Conservation (phyloP, 2,797 vertebrate genomes). For the Adelosebastes latens region DNA sequence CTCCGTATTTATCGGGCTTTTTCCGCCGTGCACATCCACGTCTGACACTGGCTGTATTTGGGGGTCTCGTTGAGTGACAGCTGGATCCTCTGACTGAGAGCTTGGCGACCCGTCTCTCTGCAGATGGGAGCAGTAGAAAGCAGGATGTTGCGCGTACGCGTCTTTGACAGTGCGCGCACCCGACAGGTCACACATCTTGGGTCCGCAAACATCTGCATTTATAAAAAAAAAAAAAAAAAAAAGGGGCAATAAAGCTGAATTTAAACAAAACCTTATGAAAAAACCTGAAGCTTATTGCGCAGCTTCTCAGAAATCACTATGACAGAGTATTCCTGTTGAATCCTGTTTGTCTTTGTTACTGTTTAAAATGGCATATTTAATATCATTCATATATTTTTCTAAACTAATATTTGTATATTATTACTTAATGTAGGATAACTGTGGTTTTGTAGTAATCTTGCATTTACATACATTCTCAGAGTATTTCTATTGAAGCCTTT, state of each 20-base stretch:
- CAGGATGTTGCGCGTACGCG: conserved; percentile 68
- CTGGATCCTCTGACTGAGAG: conserved; percentile 47
- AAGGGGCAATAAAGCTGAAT: neutral
- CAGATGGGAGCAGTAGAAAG: conserved; percentile 30
- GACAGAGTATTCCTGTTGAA: neutral
- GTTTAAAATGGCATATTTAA: neutral
- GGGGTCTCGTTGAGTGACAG: conserved; percentile 65
- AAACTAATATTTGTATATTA: neutral
- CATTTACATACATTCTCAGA: neutral
- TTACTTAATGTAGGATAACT: neutral
- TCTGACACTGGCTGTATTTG: conserved; percentile 7
- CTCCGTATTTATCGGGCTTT: conserved; percentile 35
- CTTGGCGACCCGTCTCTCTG: conserved; percentile 46
- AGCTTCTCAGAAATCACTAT: neutral
- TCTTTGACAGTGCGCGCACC: conserved; percentile 73
- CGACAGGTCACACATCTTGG: conserved; percentile 67
- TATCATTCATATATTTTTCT: neutral
- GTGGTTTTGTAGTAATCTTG: neutral
- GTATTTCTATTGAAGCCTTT: neutral
- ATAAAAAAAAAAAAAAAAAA: neutral
- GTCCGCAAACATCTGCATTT: conserved; percentile 53
- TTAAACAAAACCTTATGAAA: neutral
- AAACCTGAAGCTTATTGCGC: neutral
- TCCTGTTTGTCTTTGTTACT: neutral
- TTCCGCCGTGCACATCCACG: conserved; percentile 8